Percentiles rank a stretch among this genome's conserved stretches.
Conservation (phyloP, 2,113 vertebrate genomes). For the Pituophis catenifer region DNA sequence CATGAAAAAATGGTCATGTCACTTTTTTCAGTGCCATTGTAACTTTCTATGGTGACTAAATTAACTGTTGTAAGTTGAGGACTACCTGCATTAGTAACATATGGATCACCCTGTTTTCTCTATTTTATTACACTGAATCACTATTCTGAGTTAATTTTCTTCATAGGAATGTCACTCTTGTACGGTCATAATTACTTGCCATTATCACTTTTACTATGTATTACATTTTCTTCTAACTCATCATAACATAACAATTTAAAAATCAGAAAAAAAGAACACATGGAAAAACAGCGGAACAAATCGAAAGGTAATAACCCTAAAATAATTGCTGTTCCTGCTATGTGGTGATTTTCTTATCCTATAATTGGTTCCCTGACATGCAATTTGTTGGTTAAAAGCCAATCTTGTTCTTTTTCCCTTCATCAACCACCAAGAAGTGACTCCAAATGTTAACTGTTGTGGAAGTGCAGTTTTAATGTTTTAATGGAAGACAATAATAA, state of each 20-base stretch:
- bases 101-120: not conserved
- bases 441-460: not conserved
- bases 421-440: not conserved
- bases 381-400: not conserved
- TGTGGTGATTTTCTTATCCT: not conserved
- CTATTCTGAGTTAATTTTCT: not conserved
- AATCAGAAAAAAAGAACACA: not conserved
- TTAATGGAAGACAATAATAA: not conserved
- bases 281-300: not conserved
- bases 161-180: not conserved
- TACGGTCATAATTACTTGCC: not conserved
- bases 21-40: not conserved
- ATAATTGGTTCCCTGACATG: not conserved
- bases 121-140: not conserved
- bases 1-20: not conserved
- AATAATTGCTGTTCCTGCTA: not conserved
- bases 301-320: not conserved
- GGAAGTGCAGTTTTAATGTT: not conserved
- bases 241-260: not conserved
- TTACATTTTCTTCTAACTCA: not conserved
- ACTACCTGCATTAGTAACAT: not conserved
- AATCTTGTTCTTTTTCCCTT: not conserved
- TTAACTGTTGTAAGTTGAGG: not conserved
- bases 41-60: not conserved
- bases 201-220: not conserved